Base-by-base conservation (phyloP, 2,888 invertebrate species). In the Acanthococcus lagerstroemiae region DNA sequence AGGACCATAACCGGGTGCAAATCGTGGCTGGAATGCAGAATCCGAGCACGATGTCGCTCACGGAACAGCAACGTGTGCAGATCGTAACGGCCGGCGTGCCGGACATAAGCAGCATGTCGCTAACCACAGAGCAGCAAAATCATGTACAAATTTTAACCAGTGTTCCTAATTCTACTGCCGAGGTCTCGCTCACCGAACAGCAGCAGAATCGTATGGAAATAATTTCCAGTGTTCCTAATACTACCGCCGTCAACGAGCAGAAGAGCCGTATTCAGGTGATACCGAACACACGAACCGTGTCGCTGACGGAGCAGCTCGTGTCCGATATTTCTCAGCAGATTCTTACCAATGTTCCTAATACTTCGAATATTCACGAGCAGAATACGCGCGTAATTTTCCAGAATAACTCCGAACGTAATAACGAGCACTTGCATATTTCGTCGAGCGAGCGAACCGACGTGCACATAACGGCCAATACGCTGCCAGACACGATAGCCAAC, bases 141-240 rank as follows among this genome's bases (percentile, higher is more conserved):
- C 57, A 65, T 22, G 30, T 69, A 17, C 72, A 72, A 65, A 66
- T 72, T 55, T 70, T 72, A 22, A 69, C 70, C 27, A 72, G 71
- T 65, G 68, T 70, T 61, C 71, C 72, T 63, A 69, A 56, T 46
- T 61, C 52, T 6, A 55, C 69, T 21, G 71, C 54, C 5, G 48
- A 60, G 15, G 61, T 58, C 4, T 55, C 58, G 46, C 50, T 50
- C 15, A 52, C 48, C n/a, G 52, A 67, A 21, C 61, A 67, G 15
- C 60, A 67, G 26, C 67, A 67, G 26, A 72, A 72, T 63, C 61
- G 70, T 58, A 70, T 72, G 21, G 71, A 71, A 63, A 71, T 71
- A 26, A 65, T 71, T 17, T 70, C 70, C 37, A 69, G 68, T 45
- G 68, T 70, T 22, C 67, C 70, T 56, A 58, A 65, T 22, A 56